phyloP scores from a whole-genome alignment of 30 jellyfish, hydroid and myxozoan species.

The Sanderia malayensis region DNA sequence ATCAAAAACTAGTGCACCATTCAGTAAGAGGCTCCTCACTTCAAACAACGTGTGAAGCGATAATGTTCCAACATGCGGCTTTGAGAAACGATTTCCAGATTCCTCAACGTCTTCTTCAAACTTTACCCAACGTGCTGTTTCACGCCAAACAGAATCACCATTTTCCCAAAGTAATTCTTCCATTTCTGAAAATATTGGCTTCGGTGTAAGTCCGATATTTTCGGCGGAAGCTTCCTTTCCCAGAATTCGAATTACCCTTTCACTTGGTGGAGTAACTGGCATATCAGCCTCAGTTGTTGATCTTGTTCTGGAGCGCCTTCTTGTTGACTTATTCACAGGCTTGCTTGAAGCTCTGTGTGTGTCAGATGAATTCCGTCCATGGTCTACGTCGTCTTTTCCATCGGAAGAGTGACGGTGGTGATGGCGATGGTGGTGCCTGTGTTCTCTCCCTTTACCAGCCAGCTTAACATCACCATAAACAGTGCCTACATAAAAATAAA shows the following conservation, averaged over 20 bases:
- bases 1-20: slow-evolving; percentile 57
- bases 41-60: slow-evolving; percentile 58
- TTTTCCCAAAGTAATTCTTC: slow-evolving; percentile 59
- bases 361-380: not conserved
- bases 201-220: slow-evolving; percentile 27
- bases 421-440: slow-evolving; percentile 51
- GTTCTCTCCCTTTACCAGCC: slow-evolving; percentile 52
- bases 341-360: slow-evolving; percentile 20
- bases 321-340: not conserved
- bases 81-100: slow-evolving; percentile 47
- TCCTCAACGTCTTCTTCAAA: slow-evolving; percentile 71
- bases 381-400: not conserved
- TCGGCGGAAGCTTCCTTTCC: slow-evolving; percentile 39
- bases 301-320: slow-evolving; percentile 42
- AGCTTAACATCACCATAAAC: slow-evolving; percentile 44
- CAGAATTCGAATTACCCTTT: slow-evolving; percentile 34
- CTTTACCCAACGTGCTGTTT: slow-evolving; percentile 61
- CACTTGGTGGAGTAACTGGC: slow-evolving; percentile 67
- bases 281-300: slow-evolving; percentile 31
- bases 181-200: slow-evolving; percentile 61
- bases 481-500: slow-evolving; percentile 7
- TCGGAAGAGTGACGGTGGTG: slow-evolving; percentile 35
- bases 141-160: slow-evolving; percentile 57
- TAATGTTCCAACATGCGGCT: slow-evolving; percentile 60
- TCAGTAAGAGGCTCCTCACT: slow-evolving; percentile 35